Percentiles rank a stretch among this genome's conserved stretches.
Conservation (phyloP, 2,888 invertebrate species). For the Agonopterix arenella region DNA sequence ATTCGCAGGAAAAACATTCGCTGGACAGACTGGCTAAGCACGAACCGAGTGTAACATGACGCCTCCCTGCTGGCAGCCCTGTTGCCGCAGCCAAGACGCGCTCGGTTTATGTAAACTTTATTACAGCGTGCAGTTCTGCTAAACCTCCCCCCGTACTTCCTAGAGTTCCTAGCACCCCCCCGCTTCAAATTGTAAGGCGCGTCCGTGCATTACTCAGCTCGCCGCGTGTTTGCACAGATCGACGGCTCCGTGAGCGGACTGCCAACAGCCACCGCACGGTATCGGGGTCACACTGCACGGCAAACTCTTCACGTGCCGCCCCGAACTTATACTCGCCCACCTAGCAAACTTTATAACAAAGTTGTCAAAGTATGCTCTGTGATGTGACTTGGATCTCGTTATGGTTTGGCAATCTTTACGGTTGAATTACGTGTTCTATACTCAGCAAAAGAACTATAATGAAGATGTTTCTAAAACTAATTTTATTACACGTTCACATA, state of each 20-base stretch:
- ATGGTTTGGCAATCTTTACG: constrained; percentile 5
- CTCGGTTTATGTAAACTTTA: constrained; percentile 71
- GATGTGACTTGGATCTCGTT: constrained; percentile 7
- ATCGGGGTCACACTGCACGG: constrained; percentile 61
- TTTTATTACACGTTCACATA: no score
- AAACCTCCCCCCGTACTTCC: constrained; percentile 14
- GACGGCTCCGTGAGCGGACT: constrained; percentile 55
- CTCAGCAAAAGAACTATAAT: no score
- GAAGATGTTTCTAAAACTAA: no score
- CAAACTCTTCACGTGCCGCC: constrained; percentile 50
- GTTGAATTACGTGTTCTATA: neutral
- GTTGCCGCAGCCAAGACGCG: constrained; percentile 49
- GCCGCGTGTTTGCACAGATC: constrained; percentile 68
- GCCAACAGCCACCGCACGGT: constrained; percentile 27
- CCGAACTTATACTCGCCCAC: constrained; percentile 46
- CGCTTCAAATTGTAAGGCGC: constrained; percentile 57
- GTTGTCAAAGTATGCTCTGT: constrained; percentile 12
- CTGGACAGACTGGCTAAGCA: constrained; percentile 26
- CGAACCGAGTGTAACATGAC: constrained; percentile 45
- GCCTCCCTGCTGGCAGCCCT: constrained; percentile 18
- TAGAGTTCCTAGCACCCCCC: constrained; percentile 18
- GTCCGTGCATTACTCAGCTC: constrained; percentile 65
- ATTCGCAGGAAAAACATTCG: constrained; percentile 62
- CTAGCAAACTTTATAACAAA: constrained; percentile 35
- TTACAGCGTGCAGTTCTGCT: constrained; percentile 53